These are phyloP conservation scores for Channa maculata DNA, from an alignment of 2,113 vertebrate species.

Conservation along the genomic window DNA sequence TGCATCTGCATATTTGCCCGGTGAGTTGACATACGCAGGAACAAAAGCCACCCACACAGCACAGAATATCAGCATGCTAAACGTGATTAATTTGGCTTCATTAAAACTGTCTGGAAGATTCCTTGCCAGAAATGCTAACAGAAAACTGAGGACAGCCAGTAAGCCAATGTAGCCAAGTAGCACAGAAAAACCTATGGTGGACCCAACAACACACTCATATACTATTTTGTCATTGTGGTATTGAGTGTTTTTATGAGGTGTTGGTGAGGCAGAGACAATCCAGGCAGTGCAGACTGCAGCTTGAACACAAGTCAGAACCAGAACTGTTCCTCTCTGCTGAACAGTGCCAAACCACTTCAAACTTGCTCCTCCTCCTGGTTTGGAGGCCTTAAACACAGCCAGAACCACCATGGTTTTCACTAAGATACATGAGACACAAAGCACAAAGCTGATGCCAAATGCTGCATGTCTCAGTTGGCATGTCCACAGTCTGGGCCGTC, in stretches of 20 bases:
- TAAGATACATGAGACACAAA: conserved; percentile 69
- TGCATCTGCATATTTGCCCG: conserved; percentile 79
- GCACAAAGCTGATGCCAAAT: conserved; percentile 76
- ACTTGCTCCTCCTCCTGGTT: conserved; percentile 37
- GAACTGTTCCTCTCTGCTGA: conserved; percentile 67
- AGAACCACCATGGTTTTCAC: conserved; percentile 35
- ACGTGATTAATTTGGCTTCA: conserved; percentile 77
- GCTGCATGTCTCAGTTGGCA: conserved; percentile 74
- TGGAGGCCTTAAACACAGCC: conserved; percentile 25
- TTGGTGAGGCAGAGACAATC: conserved; percentile 51
- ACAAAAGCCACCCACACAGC: conserved; percentile 79
- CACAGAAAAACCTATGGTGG: not conserved
- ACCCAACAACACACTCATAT: conserved; percentile 50
- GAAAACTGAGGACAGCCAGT: not conserved
- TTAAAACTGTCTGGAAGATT: conserved; percentile 78
- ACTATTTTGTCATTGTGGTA: conserved; percentile 58
- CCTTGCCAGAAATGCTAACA: conserved; percentile 64
- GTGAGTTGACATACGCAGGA: conserved; percentile 80
- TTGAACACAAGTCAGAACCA: conserved; percentile 60
- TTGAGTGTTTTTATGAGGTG: conserved; percentile 51
- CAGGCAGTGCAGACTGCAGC: conserved; percentile 66
- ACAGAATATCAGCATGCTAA: conserved; percentile 84
- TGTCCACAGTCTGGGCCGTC: conserved; percentile 66
- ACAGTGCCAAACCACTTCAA: conserved; percentile 66
- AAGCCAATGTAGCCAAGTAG: not conserved